Percentiles rank a stretch among this genome's conserved stretches.
Conservation (phyloP, 2,888 invertebrate genomes). For the Nephrotoma appendiculata region DNA sequence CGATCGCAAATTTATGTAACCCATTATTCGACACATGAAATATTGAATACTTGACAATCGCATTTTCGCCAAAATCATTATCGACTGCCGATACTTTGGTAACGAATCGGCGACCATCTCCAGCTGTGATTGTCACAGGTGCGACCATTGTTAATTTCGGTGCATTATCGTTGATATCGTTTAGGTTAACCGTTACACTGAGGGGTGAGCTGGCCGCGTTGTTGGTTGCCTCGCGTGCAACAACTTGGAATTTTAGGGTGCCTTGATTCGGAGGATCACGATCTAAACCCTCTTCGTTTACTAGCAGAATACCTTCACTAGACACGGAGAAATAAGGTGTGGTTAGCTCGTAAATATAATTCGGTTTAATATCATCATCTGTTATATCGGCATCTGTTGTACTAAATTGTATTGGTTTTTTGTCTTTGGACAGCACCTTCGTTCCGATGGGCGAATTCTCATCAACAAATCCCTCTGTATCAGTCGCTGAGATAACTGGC, state of each 20-base stretch:
- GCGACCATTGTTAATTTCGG: constrained; percentile 65
- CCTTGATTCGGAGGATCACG: constrained; percentile 76
- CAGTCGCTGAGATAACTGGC: constrained; percentile 56
- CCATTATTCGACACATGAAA: constrained; percentile 88
- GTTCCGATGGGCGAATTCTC: constrained; percentile 81
- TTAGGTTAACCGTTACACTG: constrained; percentile 57
- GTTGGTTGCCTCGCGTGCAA: constrained; percentile 66
- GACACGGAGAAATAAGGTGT: constrained; percentile 71
- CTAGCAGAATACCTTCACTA: constrained; percentile 53
- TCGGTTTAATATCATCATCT: constrained; percentile 62
- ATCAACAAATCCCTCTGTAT: constrained; percentile 63
- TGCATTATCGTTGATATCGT: constrained; percentile 78
- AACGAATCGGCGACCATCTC: constrained; percentile 50
- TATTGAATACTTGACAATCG: constrained; percentile 66
- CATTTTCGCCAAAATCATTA: constrained; percentile 75
- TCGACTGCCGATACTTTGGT: constrained; percentile 63
- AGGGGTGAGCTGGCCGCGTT: constrained; percentile 71
- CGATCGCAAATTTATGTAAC: constrained; percentile 69
- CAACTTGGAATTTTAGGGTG: constrained; percentile 75
- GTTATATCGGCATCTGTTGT: constrained; percentile 79
- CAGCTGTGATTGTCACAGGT: constrained; percentile 70
- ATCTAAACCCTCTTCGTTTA: constrained; percentile 71
- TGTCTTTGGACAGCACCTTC: constrained; percentile 50
- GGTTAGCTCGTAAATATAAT: constrained; percentile 71
- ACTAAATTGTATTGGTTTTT: constrained; percentile 52